Evolutionary conservation across 2,113 vertebrate species (phyloP), one percentile per base, ranked within the genome.

Genomic region (Psephotus haematonotus): DNA sequence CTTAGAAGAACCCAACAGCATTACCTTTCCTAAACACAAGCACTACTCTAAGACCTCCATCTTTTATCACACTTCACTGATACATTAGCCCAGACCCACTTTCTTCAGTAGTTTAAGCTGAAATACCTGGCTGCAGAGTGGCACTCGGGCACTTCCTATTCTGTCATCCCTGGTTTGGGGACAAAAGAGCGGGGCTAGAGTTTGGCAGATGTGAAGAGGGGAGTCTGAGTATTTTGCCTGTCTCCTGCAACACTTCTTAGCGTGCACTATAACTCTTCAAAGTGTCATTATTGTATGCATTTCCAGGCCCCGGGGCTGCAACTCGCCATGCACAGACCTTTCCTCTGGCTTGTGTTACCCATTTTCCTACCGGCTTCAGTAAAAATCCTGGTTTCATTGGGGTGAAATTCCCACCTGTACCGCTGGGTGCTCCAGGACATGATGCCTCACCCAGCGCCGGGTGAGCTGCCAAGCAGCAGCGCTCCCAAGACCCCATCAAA

Each of bases 351-450:
- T 53, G 7, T 35, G 11, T 39, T 37, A 72, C 50, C 44, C 23
- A 50, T 39, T 33, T 53, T 74, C 47, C 41, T 53, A 25, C 6
- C 18, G 11, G 11, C 49, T 80, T 63, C 22, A 64, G 44, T 53
- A 72, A 85, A 80, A 50, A 44, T 27, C 33, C 35, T 43, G 7
- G 7, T 55, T n/a, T 62, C n/a, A 31, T 33, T 49, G 17, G 55
- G n/a, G 44, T 55, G 47, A 44, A 69, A 72, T 68, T 68, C 50
- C 31, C 24, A 52, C 25, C 39, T 0, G 0, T 10, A 3, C 7
- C 37, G 19, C 8, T 11, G 1, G 39, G 33, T 0, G 0, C 43
- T 75, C 37, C 60, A 53, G 65, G 20, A 44, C 41, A 59, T 35
- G 50, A 50, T 80, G 82, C 59, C 0, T 0, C 18, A 25, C 33